These are phyloP conservation scores for Drosophila nasuta DNA, from an alignment of 1,140 invertebrate genomes.

Conservation along the genomic window DNA sequence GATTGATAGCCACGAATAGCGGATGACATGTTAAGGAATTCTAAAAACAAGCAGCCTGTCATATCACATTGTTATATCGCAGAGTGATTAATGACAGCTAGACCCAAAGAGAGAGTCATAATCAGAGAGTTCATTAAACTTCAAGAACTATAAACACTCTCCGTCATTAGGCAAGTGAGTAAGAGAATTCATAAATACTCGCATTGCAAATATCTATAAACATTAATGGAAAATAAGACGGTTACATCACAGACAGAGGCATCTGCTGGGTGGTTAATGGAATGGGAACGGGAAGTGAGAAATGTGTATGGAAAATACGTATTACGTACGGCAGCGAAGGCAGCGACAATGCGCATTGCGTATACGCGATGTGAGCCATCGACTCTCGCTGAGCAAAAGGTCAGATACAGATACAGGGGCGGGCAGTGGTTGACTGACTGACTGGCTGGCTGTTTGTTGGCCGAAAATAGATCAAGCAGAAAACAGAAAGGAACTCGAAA, in stretches of 20 bases:
- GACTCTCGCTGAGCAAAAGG: not conserved
- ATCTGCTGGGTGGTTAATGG: conserved; percentile 26
- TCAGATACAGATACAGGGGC: not conserved
- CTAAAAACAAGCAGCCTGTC: conserved; percentile 1
- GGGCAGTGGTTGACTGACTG: conserved; percentile 10
- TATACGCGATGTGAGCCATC: conserved; percentile 56
- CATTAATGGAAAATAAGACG: conserved; percentile 8
- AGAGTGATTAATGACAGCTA: conserved; percentile 34
- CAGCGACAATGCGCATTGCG: conserved; percentile 49
- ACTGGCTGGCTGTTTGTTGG: conserved; percentile 27
- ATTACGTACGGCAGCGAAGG: conserved; percentile 24
- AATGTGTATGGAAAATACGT: conserved; percentile 31
- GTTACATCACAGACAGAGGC: not conserved
- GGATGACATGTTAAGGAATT: conserved; percentile 11
- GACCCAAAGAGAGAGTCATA: not conserved
- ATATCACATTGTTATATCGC: conserved; percentile 2
- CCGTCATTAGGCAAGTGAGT: not conserved
- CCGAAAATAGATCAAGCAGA: conserved; percentile 79
- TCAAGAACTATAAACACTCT: not conserved
- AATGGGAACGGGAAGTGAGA: conserved; percentile 41
- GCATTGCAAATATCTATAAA: conserved; percentile 19
- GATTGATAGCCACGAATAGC: conserved; percentile 12
- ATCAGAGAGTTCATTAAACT: conserved; percentile 37
- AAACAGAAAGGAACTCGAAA: conserved; percentile 55
- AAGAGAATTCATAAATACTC: conserved; percentile 5